Evolutionary conservation across 2,113 vertebrate species (phyloP).

Genomic region (Brachionichthys hirsutus): DNA sequence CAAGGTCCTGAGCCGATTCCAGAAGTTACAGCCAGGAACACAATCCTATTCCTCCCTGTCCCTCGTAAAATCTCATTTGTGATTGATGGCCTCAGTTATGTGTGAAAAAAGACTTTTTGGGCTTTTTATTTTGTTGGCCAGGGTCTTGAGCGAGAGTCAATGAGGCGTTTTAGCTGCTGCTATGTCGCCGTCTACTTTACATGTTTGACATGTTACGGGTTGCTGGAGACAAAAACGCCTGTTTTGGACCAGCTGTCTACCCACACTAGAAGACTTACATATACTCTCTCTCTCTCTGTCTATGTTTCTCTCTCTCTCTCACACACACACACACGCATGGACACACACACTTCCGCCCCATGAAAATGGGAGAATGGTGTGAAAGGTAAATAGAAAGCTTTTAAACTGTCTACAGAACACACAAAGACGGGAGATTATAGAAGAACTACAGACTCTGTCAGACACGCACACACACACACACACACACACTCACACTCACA

Average conservation of each 20-base stretch:
- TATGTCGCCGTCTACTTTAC: slow-evolving; percentile 51
- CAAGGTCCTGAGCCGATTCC: slow-evolving; percentile 52
- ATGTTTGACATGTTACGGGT: slow-evolving; percentile 70
- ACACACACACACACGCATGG: neutral
- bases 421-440: slow-evolving; percentile 69
- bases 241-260: slow-evolving; percentile 70
- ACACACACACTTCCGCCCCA: slow-evolving; percentile 6
- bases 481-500: slow-evolving; percentile 25
- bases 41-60: slow-evolving; percentile 53
- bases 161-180: slow-evolving; percentile 66
- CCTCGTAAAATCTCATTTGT: slow-evolving; percentile 52
- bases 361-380: slow-evolving; percentile 64
- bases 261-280: slow-evolving; percentile 38
- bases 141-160: slow-evolving; percentile 57
- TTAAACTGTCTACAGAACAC: slow-evolving; percentile 73
- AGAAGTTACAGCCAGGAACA: slow-evolving; percentile 42
- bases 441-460: slow-evolving; percentile 55
- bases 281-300: neutral
- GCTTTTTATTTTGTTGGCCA: slow-evolving; percentile 36
- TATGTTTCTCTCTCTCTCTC: neutral
- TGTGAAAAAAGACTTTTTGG: slow-evolving; percentile 33
- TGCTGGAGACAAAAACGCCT: slow-evolving; percentile 66
- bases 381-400: slow-evolving; percentile 79
- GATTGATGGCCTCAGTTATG: slow-evolving; percentile 58
- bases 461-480: slow-evolving; percentile 26